Evolutionary conservation across 1,140 invertebrate species (phyloP).

Genomic region (Heterodera carotae): DNA sequence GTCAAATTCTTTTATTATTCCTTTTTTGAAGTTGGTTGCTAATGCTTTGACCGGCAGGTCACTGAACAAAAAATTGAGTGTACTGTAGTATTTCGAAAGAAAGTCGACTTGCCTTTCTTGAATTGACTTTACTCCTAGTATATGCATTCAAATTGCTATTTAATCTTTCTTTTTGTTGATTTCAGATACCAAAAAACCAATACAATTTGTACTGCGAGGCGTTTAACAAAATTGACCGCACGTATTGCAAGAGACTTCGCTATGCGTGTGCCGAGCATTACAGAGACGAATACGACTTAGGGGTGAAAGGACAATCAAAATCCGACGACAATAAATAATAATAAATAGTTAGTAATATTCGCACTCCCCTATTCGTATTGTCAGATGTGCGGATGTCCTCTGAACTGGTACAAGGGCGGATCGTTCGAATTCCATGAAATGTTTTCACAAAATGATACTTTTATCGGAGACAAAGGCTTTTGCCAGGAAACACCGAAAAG

Average conservation of each 20-base stretch:
- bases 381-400: constrained; percentile 24
- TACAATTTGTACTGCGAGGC: constrained; percentile 90
- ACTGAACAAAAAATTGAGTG: no score
- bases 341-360: no score
- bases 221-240: constrained; percentile 81
- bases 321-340: no score
- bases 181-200: constrained; percentile 49
- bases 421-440: constrained; percentile 13
- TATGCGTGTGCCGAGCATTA: constrained; percentile 96
- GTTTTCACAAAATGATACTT: neutral
- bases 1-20: no score
- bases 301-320: constrained; percentile 23
- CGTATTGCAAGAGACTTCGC: constrained; percentile 91
- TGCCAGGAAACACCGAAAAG: constrained; percentile 24
- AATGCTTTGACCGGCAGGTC: no score
- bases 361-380: neutral
- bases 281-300: constrained; percentile 76
- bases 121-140: no score
- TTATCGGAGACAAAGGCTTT: constrained; percentile 13
- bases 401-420: constrained; percentile 25
- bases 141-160: neutral
- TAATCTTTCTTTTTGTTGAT: constrained; percentile 2
- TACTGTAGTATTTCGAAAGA: no score
- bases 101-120: no score
- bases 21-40: no score